A percentile compares a stretch with the other conserved stretches of the same genome.
Conservation (phyloP, 2,797 vertebrate species). For the Eidolon dupreanum region DNA sequence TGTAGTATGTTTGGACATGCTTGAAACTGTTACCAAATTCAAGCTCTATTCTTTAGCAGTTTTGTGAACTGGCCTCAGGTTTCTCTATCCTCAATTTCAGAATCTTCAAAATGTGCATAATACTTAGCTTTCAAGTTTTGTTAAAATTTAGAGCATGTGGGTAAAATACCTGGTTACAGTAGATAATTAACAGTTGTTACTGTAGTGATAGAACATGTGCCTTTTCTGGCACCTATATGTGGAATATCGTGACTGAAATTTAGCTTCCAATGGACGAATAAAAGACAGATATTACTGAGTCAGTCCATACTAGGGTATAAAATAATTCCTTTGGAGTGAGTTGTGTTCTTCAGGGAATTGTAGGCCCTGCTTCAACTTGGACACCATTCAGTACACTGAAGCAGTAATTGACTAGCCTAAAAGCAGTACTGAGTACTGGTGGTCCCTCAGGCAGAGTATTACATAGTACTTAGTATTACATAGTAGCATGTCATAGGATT, state of each 20-base stretch:
- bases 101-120: neutral
- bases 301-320: neutral
- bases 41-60: neutral
- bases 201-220: no score
- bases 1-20: neutral
- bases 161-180: neutral
- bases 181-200: neutral
- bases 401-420: neutral
- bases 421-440: neutral
- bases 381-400: neutral
- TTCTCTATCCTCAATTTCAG: neutral
- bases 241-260: neutral
- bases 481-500: neutral
- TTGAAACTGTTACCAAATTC: neutral
- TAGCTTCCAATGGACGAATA: neutral
- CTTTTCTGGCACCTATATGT: neutral
- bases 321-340: neutral
- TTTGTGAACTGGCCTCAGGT: neutral
- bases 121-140: neutral
- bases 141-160: neutral
- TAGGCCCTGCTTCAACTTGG: neutral
- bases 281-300: neutral
- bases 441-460: no score
- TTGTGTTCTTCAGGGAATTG: neutral
- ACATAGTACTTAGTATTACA: neutral